phyloP scores from a whole-genome alignment of 37 sponge, comb jelly and placozoan species.

The Tethya wilhelma region DNA sequence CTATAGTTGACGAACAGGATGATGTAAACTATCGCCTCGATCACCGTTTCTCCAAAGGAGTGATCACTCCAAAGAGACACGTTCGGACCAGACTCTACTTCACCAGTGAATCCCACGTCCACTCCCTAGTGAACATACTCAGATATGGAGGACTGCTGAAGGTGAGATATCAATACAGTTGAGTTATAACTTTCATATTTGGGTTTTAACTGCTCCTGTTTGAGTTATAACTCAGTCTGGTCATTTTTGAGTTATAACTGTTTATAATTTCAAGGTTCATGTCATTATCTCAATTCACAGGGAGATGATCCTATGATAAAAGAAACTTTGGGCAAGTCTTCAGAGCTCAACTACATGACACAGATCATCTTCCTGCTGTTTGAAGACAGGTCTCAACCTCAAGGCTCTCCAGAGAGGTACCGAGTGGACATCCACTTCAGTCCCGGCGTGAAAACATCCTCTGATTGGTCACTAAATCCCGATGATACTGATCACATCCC shows the following conservation, averaged over 20 bases:
- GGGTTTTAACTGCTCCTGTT: background rate
- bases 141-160: constrained; percentile 68
- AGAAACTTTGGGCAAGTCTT: constrained; percentile 37
- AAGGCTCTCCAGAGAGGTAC: constrained; percentile 31
- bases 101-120: constrained; percentile 95
- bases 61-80: constrained; percentile 78
- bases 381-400: constrained; percentile 73
- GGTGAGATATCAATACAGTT: constrained; percentile 37
- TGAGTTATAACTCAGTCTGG: too few species aligned
- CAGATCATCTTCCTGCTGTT: constrained; percentile 91
- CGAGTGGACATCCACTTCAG: constrained; percentile 61
- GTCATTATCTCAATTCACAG: too few species aligned
- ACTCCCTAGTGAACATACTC: constrained; percentile 81
- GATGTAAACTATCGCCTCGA: constrained; percentile 80
- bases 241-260: too few species aligned
- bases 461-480: too few species aligned
- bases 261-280: too few species aligned
- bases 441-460: constrained; percentile 66
- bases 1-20: constrained; percentile 48
- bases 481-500: too few species aligned
- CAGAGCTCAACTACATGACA: constrained; percentile 90
- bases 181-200: background rate
- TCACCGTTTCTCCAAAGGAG: constrained; percentile 69
- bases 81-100: constrained; percentile 96
- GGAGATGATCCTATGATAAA: too few species aligned